Percentiles rank a stretch among this genome's conserved stretches.
These are phyloP conservation scores for Lithobates pipiens DNA, from an alignment of 2,797 vertebrate species.

Conservation along the genomic window DNA sequence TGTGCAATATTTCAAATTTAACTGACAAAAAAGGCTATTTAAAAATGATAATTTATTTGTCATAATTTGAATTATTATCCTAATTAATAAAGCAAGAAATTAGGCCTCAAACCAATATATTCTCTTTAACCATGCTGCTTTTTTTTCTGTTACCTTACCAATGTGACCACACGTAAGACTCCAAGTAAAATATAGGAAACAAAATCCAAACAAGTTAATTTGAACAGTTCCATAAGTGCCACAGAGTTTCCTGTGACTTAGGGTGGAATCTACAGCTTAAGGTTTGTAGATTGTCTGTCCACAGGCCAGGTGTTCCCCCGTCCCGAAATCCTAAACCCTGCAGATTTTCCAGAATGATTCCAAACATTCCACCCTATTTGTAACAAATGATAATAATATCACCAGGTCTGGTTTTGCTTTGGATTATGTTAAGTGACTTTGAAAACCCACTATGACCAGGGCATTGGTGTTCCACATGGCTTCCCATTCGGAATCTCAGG, in stretches of 20 bases:
- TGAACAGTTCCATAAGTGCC: conserved; percentile 35
- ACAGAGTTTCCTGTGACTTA: conserved; percentile 32
- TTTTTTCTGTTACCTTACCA: neutral
- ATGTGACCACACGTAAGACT: conserved; percentile 16
- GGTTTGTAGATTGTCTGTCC: conserved; percentile 29
- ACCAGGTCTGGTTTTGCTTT: conserved; percentile 11
- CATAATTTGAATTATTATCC: too few relatives aligned
- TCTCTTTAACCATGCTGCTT: neutral
- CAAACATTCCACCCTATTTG: conserved; percentile 24
- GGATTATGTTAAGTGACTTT: conserved; percentile 34
- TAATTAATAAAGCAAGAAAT: neutral
- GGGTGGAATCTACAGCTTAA: conserved; percentile 5
- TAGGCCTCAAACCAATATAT: too few relatives aligned
- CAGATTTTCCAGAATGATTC: conserved; percentile 29
- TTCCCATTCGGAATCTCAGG: conserved; percentile 12
- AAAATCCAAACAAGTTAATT: conserved; percentile 43
- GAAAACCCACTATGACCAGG: conserved; percentile 17
- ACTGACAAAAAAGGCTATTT: too few relatives aligned
- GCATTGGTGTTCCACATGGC: conserved; percentile 10
- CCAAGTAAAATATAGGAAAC: conserved; percentile 38
- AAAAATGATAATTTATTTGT: too few relatives aligned
- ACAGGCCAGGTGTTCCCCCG: conserved; percentile 31
- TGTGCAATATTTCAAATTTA: too few relatives aligned
- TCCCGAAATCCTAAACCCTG: conserved; percentile 32
- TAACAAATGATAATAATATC: conserved; percentile 8